Evolutionary conservation across 2,797 vertebrate species (phyloP), one percentile per base, ranked within the genome.

Genomic region (Sylvilagus floridanus): DNA sequence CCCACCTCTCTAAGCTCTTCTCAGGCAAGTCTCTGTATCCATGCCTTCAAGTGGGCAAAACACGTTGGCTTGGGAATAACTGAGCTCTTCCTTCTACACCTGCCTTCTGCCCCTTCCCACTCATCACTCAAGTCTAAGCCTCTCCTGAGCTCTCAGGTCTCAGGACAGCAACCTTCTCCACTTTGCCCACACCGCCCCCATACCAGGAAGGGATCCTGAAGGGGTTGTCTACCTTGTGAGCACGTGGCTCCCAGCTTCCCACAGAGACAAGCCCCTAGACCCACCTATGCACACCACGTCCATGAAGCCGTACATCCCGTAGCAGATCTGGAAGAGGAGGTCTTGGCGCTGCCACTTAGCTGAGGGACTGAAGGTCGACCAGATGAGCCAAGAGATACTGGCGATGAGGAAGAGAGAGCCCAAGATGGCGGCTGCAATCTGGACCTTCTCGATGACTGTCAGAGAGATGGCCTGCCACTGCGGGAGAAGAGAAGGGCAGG

Each of bases 301-400:
- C 99, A 99, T 99, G 98, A 99, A 99, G 98, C 99, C 99, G 0
- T 99, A 99, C 99, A 99, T 99, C 98, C 99, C 99, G 10, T 99
- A 99, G 98, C 99, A 99, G 99, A 99, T 99, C 99, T 99, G 99
- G 98, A 99, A 99, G 96, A 99, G 99, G 98, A 99, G 99, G 98
- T 99, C 99, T 98, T 99, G 99, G 77, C 99, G 98, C 97, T 99
- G 99, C 99, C 99, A 99, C 96, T 99, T 99, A 88, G 99, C 99
- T 0, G 99, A 99, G 17, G 99, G 99, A 97, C 99, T 99, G 98
- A 99, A 99, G 68, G 99, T 99, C 0, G 99, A 99, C 99, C 99
- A 99, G 97, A 99, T 99, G 98, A 99, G 98, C 99, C 99, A 99
- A 93, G 99, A 99, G 98, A 99, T 99, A 95, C 99, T 99, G 98